phyloP scores from a whole-genome alignment of 2,888 invertebrate species.

The Ochlodes sylvanus region DNA sequence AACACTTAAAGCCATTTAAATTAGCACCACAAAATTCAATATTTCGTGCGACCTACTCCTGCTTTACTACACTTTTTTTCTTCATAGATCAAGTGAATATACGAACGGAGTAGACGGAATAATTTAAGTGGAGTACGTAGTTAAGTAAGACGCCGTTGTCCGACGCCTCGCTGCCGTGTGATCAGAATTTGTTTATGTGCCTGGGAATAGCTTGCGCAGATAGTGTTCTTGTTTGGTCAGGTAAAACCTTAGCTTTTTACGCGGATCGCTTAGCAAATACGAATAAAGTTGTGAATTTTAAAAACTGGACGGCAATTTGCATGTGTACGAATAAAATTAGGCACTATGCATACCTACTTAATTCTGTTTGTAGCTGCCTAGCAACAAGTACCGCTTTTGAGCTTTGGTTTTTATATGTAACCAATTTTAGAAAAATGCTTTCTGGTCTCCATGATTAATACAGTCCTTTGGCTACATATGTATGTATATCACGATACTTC shows the following conservation, averaged over 20 bases:
- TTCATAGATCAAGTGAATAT: conserved; percentile 30
- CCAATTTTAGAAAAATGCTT: too few relatives aligned
- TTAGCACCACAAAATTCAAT: too few relatives aligned
- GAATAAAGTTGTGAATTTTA: conserved; percentile 72
- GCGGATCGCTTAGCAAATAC: conserved; percentile 74
- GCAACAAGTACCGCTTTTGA: conserved; percentile 38
- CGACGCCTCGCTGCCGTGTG: conserved; percentile 62
- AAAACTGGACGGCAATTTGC: conserved; percentile 64
- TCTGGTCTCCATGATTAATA: too few relatives aligned
- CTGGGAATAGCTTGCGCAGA: conserved; percentile 75
- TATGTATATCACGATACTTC: too few relatives aligned
- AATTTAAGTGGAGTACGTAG: conserved; percentile 40
- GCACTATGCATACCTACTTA: conserved; percentile 48
- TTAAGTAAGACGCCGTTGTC: conserved; percentile 52
- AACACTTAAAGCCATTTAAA: neutral
- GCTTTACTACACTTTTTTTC: conserved; percentile 18
- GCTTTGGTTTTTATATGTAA: conserved; percentile 1
- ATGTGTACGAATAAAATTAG: conserved; percentile 63
- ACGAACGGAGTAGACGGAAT: conserved; percentile 44
- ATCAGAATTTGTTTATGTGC: conserved; percentile 79
- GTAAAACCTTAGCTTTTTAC: conserved; percentile 80
- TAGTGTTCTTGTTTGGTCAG: conserved; percentile 74
- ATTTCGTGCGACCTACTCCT: neutral
- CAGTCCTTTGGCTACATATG: too few relatives aligned
- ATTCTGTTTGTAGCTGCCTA: conserved; percentile 42